These are phyloP conservation scores for Threskiornis aethiopicus DNA, from an alignment of 2,797 vertebrate species.

Conservation along the genomic window DNA sequence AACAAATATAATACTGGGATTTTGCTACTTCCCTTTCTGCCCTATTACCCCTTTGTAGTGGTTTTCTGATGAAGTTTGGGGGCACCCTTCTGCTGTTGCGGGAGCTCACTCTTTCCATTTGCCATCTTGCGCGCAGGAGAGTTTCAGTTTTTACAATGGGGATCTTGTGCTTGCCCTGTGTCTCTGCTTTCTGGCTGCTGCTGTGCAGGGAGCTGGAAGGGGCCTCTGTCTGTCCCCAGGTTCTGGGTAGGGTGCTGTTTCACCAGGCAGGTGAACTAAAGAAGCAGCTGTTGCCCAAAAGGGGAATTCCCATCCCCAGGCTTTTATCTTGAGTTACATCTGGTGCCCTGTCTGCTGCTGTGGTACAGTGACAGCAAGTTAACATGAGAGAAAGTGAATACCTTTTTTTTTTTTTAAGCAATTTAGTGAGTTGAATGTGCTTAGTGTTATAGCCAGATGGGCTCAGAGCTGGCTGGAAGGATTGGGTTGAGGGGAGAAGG, in stretches of 20 bases:
- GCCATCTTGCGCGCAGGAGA: not conserved
- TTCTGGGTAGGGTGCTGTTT: not conserved
- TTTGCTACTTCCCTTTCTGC: not conserved
- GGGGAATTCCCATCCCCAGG: not conserved
- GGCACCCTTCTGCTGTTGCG: not conserved
- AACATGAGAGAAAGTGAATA: not conserved
- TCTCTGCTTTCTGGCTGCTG: not conserved
- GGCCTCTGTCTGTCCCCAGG: fast-evolving
- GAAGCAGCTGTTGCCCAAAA: not conserved
- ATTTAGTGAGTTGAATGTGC: not conserved
- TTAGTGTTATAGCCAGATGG: not conserved
- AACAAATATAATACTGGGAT: not conserved
- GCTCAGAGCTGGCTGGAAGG: not conserved
- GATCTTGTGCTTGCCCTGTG: not conserved
- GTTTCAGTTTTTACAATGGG: not conserved
- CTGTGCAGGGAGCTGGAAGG: not conserved
- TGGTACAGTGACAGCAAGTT: not conserved
- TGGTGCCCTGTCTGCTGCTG: not conserved
- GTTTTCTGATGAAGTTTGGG: not conserved
- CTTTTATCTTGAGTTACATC: not conserved
- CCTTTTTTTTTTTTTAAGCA: not conserved
- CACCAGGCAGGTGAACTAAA: not conserved
- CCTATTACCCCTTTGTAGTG: not conserved
- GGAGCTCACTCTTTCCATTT: not conserved
- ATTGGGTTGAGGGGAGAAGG: not conserved